These are phyloP conservation scores for Amblyjoppa fuscipennis DNA, from an alignment of 2,888 invertebrate genomes.

Conservation along the genomic window DNA sequence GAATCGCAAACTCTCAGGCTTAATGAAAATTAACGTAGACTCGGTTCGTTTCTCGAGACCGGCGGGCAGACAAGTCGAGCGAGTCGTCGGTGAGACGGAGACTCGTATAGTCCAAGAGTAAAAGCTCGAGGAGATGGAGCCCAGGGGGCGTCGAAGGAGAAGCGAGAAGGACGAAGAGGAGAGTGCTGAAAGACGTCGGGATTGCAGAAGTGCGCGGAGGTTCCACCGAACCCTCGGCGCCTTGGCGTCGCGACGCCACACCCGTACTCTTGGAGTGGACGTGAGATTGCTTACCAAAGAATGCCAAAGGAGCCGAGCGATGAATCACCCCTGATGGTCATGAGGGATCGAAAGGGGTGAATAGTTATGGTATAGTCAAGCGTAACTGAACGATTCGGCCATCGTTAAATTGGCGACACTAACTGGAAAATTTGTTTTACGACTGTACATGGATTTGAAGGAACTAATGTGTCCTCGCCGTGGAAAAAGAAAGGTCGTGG, in stretches of 20 bases:
- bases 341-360: background rate
- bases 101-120: conserved; percentile 8
- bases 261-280: conserved; percentile 20
- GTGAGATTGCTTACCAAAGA: conserved; percentile 26
- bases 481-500: too few species aligned
- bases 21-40: conserved; percentile 64
- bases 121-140: conserved; percentile 21
- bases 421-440: background rate
- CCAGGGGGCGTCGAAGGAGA: conserved; percentile 22
- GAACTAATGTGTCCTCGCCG: too few species aligned
- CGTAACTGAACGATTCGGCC: background rate
- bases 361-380: background rate
- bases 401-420: background rate
- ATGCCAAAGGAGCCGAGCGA: background rate
- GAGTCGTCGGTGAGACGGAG: conserved; percentile 13
- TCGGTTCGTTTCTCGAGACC: conserved; percentile 37
- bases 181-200: conserved; percentile 31
- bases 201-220: conserved; percentile 24
- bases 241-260: conserved; percentile 64
- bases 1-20: conserved; percentile 60
- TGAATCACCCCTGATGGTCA: conserved; percentile 1
- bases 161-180: conserved; percentile 35
- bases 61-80: background rate
- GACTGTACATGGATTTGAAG: background rate
- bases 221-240: conserved; percentile 55